Evolutionary conservation across 2,888 invertebrate species (phyloP).

Genomic region (Ormyrus rosae): DNA sequence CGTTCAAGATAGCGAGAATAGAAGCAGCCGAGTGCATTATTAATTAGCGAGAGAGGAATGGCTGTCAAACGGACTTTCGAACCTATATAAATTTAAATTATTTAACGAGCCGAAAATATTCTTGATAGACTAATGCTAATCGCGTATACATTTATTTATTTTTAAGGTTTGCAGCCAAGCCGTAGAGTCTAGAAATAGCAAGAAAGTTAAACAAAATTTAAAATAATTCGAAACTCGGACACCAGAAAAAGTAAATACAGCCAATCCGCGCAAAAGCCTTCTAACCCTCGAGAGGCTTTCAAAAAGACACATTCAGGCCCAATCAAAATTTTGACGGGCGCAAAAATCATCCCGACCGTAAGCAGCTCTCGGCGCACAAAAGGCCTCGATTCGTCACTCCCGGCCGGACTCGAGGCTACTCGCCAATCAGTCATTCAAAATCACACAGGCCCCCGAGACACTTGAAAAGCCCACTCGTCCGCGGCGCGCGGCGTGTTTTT

Average conservation of each 20-base stretch:
- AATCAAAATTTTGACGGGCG: constrained; percentile 18
- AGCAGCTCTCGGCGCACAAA: background rate
- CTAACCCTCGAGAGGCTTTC: no score
- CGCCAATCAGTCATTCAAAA: constrained; percentile 19
- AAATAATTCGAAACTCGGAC: background rate
- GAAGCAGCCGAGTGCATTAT: no score
- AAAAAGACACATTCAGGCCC: no score
- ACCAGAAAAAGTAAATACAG: background rate
- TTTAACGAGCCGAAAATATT: no score
- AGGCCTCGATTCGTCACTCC: constrained; percentile 26
- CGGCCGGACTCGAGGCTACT: constrained; percentile 13
- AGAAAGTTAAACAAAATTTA: background rate
- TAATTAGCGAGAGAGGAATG: no score
- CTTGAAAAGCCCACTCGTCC: background rate
- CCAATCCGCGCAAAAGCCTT: background rate
- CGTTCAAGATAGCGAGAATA: no score
- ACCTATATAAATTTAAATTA: no score
- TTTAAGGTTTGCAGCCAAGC: no score
- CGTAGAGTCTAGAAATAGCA: background rate
- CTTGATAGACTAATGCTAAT: no score
- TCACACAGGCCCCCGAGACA: background rate
- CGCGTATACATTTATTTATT: no score
- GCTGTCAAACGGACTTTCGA: no score
- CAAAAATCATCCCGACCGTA: constrained; percentile 17
- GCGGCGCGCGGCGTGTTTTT: background rate